These are phyloP conservation scores for Garrulus glandarius DNA, from an alignment of 2,797 vertebrate genomes.

Conservation along the genomic window DNA sequence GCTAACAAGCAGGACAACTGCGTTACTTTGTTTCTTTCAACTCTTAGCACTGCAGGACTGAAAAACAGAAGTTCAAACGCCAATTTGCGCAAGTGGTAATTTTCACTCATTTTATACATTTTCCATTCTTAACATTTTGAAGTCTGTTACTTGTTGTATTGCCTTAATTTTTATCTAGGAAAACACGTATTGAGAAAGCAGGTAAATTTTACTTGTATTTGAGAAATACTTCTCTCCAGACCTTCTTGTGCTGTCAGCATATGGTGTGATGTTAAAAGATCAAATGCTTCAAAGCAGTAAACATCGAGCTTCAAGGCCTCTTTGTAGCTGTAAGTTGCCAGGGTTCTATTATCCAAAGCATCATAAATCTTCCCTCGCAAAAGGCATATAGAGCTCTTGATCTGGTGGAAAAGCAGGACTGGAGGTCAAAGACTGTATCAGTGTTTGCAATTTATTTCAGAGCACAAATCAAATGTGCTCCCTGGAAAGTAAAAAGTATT, in stretches of 20 bases:
- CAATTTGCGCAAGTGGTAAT: not conserved
- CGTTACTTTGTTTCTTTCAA: not conserved
- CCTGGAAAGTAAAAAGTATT: constrained; percentile 30
- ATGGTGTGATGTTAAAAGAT: constrained; percentile 96
- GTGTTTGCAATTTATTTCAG: constrained; percentile 25
- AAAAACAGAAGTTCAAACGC: not conserved
- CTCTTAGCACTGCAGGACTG: not conserved
- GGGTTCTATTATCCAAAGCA: constrained; percentile 92
- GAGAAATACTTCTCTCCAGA: constrained; percentile 61
- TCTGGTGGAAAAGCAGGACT: constrained; percentile 77
- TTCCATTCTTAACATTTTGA: not conserved
- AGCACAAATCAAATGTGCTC: constrained; percentile 39
- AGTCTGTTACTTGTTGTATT: not conserved
- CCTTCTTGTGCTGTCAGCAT: constrained; percentile 98
- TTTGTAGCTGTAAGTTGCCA: constrained; percentile 97
- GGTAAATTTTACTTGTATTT: not conserved
- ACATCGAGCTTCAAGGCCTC: constrained; percentile 98
- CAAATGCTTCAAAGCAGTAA: constrained; percentile 99
- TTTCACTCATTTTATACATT: not conserved
- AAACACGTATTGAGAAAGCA: not conserved
- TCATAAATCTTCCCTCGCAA: constrained; percentile 97
- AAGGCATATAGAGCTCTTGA: constrained; percentile 96
- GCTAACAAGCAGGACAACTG: not conserved
- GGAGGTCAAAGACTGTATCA: constrained; percentile 43
- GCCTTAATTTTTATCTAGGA: not conserved